Evolutionary conservation across 2,797 vertebrate genomes (phyloP).

Genomic region (Melanotaenia pygmaea): DNA sequence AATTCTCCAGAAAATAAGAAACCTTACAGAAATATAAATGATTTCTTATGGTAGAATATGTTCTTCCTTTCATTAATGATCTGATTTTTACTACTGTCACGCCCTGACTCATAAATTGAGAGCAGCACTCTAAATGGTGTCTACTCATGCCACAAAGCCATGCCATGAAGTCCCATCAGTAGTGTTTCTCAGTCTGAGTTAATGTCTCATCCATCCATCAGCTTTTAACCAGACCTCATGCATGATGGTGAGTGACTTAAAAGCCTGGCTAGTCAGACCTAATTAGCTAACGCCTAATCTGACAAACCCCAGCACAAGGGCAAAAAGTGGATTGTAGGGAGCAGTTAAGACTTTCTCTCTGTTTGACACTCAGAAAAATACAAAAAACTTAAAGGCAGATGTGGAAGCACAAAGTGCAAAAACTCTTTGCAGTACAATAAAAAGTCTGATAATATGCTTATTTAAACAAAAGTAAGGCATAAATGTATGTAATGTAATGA

Average conservation of each 20-base stretch:
- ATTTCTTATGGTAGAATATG: neutral
- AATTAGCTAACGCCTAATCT: slow-evolving; percentile 78
- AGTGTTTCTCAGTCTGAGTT: slow-evolving; percentile 36
- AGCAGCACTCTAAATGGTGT: neutral
- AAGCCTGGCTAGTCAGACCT: slow-evolving; percentile 72
- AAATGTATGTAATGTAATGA: neutral
- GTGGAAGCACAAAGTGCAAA: slow-evolving; percentile 7
- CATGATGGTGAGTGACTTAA: slow-evolving; percentile 73
- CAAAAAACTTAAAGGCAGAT: slow-evolving; percentile 21
- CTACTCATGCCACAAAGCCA: slow-evolving; percentile 27
- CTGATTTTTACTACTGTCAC: neutral
- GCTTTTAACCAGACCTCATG: slow-evolving; percentile 60
- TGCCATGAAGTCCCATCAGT: slow-evolving; percentile 39
- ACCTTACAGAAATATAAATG: neutral
- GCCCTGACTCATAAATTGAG: slow-evolving; percentile 3
- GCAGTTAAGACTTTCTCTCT: slow-evolving; percentile 35
- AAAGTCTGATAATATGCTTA: neutral
- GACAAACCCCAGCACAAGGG: slow-evolving; percentile 58
- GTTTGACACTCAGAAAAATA: slow-evolving; percentile 48
- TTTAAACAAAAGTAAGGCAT: slow-evolving; percentile 13
- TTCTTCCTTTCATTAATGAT: neutral
- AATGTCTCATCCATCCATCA: slow-evolving; percentile 68
- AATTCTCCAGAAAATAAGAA: neutral
- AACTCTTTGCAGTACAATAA: neutral
- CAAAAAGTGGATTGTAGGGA: slow-evolving; percentile 58